These are phyloP conservation scores for Microtus montanus DNA, from an alignment of 2,113 vertebrate genomes.

Conservation along the genomic window DNA sequence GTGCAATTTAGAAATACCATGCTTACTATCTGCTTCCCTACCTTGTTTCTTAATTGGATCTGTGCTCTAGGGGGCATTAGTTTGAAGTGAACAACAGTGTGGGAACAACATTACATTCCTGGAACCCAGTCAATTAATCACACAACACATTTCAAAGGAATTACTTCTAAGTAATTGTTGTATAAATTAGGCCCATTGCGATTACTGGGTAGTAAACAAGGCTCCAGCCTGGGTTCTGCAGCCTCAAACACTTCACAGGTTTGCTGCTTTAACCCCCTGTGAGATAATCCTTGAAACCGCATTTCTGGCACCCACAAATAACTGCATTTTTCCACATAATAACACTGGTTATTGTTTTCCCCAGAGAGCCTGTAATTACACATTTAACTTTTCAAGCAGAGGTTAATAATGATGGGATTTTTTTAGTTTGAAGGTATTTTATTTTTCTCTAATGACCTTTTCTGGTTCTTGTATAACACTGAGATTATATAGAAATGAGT, in stretches of 20 bases:
- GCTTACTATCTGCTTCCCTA: slow-evolving; percentile 61
- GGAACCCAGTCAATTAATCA: slow-evolving; percentile 80
- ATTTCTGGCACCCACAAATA: slow-evolving; percentile 32
- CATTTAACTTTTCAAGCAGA: slow-evolving; percentile 46
- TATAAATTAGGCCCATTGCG: slow-evolving; percentile 74
- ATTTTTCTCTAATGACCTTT: slow-evolving; percentile 57
- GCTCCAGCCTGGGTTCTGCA: neutral
- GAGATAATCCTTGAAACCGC: slow-evolving; percentile 58
- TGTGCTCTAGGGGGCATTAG: slow-evolving; percentile 76
- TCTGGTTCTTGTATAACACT: neutral
- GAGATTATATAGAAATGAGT: neutral
- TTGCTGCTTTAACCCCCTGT: slow-evolving; percentile 47
- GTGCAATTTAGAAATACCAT: slow-evolving; percentile 26
- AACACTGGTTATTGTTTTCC: slow-evolving; percentile 50
- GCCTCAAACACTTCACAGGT: neutral
- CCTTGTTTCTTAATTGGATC: slow-evolving; percentile 80
- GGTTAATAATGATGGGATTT: slow-evolving; percentile 45
- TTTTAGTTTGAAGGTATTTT: slow-evolving; percentile 55
- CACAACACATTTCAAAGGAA: slow-evolving; percentile 68
- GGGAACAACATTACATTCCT: slow-evolving; percentile 65
- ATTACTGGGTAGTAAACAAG: slow-evolving; percentile 59
- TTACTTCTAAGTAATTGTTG: slow-evolving; percentile 74
- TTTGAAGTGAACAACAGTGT: slow-evolving; percentile 73
- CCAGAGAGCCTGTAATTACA: slow-evolving; percentile 40
- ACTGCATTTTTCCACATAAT: neutral